Conservation (phyloP, 2,113 vertebrate genomes). For the Chloropsis hardwickii region DNA sequence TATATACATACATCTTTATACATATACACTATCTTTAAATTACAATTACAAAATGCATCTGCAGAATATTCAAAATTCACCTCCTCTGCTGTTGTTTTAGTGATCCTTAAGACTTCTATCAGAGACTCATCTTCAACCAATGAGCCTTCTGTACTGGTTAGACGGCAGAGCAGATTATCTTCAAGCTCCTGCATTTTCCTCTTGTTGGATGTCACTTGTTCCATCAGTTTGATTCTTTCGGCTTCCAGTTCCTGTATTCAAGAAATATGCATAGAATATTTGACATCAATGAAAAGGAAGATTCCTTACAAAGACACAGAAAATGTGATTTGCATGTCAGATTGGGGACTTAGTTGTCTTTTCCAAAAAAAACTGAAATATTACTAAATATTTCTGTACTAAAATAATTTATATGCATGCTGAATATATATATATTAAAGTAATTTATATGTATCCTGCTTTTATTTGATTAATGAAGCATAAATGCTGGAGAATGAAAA, state of each 20-base stretch:
- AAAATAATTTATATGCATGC: neutral
- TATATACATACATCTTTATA: neutral
- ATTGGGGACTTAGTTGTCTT: neutral
- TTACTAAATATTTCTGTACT: neutral
- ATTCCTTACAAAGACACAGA: neutral
- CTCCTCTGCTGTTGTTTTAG: slow-evolving; percentile 83
- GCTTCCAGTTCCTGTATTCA: slow-evolving; percentile 79
- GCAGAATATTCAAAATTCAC: slow-evolving; percentile 31
- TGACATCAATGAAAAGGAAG: neutral
- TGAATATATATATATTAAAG: neutral
- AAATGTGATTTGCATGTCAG: neutral
- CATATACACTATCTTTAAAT: neutral
- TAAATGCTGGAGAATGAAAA: neutral
- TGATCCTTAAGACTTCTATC: slow-evolving; percentile 79
- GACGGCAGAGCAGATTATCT: slow-evolving; percentile 77
- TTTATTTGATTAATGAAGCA: neutral
- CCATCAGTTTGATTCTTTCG: slow-evolving; percentile 79
- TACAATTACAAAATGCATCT: neutral
- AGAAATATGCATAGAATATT: neutral
- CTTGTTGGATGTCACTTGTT: slow-evolving; percentile 83
- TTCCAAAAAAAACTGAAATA: neutral
- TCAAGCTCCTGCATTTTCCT: slow-evolving; percentile 86
- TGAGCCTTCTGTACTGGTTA: slow-evolving; percentile 82
- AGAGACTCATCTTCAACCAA: slow-evolving; percentile 83
- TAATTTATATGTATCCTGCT: neutral